A percentile compares a stretch with the other conserved stretches of the same genome.
phyloP scores from a whole-genome alignment of 2,888 invertebrate genomes.

The Lasioglossum marginatum region DNA sequence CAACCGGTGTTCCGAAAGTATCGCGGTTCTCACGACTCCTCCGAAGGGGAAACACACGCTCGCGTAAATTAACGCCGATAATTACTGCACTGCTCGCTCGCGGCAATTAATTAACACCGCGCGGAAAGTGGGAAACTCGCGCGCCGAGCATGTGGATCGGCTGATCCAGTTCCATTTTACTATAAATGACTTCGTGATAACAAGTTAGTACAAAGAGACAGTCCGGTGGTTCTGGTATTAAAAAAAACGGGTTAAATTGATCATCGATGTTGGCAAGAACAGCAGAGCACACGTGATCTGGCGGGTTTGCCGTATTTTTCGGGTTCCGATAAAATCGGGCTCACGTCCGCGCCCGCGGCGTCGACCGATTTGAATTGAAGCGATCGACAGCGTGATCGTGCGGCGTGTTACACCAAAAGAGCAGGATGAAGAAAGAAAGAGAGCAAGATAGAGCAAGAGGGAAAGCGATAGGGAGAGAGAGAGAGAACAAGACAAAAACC shows the following conservation, averaged over 20 bases:
- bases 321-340: conserved; percentile 37
- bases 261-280: neutral
- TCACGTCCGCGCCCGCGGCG: conserved; percentile 33
- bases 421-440: neutral
- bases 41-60: neutral
- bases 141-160: neutral
- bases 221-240: neutral
- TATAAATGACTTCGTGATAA: neutral
- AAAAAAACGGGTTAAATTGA: neutral
- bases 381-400: conserved; percentile 24
- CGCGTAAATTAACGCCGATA: conserved; percentile 30
- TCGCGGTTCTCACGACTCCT: conserved; percentile 18
- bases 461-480: neutral
- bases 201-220: neutral
- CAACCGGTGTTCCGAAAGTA: conserved; percentile 11
- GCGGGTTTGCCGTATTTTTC: neutral
- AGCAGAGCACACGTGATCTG: neutral
- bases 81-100: conserved; percentile 6
- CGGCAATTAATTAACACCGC: conserved; percentile 32
- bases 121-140: neutral
- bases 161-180: neutral
- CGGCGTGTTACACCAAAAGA: neutral
- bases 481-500: conserved; percentile 17
- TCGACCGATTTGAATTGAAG: conserved; percentile 15
- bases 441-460: neutral